Conservation (phyloP, 2,888 invertebrate genomes). For the Drosophila sordidula region DNA sequence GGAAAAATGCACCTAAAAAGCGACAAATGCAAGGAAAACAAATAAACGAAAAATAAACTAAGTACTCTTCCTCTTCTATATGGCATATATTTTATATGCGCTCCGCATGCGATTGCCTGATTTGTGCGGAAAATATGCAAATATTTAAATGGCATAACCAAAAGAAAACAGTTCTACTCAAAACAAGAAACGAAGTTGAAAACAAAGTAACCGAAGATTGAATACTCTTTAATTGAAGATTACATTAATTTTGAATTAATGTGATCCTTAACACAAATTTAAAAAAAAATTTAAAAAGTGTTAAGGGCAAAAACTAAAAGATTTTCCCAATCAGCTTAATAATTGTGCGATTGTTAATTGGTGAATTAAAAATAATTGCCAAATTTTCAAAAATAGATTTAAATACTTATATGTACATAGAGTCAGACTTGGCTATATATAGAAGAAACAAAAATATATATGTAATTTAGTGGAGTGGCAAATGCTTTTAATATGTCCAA, state of each 20-base stretch:
- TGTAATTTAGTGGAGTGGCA: too few relatives aligned
- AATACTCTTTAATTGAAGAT: neutral
- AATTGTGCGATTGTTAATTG: too few relatives aligned
- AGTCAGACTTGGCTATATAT: too few relatives aligned
- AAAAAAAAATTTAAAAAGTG: too few relatives aligned
- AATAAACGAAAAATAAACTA: slow-evolving; percentile 19
- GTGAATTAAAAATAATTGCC: too few relatives aligned
- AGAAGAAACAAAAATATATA: too few relatives aligned
- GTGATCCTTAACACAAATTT: neutral
- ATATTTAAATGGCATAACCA: slow-evolving; percentile 41
- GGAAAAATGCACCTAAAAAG: slow-evolving; percentile 29
- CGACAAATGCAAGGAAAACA: slow-evolving; percentile 29
- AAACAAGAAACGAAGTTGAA: slow-evolving; percentile 6
- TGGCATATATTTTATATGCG: slow-evolving; percentile 41
- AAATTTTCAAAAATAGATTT: too few relatives aligned
- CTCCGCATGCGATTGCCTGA: slow-evolving; percentile 60
- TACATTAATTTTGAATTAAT: too few relatives aligned
- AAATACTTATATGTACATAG: too few relatives aligned
- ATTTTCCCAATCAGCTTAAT: too few relatives aligned
- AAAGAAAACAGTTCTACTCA: slow-evolving; percentile 27
- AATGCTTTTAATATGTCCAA: neutral
- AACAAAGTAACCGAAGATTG: neutral
- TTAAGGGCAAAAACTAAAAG: too few relatives aligned
- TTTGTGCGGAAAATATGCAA: slow-evolving; percentile 63
- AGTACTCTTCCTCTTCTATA: slow-evolving; percentile 1